Conservation (phyloP, 2,888 invertebrate species). For the Melitaea athalia region DNA sequence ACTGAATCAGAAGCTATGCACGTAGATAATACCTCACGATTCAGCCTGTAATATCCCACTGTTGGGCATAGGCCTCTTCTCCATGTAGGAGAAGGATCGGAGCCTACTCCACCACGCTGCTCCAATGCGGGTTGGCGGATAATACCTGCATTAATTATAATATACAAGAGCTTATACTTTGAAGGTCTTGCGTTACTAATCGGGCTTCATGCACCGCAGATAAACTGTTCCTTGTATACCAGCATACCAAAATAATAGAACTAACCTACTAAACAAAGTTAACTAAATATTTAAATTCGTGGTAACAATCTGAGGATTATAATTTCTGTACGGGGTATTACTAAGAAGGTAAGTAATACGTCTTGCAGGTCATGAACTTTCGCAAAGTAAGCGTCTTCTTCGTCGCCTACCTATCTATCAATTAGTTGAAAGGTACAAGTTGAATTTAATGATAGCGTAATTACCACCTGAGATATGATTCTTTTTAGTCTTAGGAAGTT, state of each 20-base stretch:
- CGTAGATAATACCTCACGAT: no score
- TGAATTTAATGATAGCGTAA: neutral
- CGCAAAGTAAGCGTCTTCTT: neutral
- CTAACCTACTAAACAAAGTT: neutral
- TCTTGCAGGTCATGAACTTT: neutral
- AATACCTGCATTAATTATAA: no score
- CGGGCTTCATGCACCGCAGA: neutral
- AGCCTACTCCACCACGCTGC: no score
- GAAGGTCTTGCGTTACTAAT: neutral
- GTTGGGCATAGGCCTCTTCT: no score
- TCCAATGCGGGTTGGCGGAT: no score
- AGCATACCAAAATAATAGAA: neutral
- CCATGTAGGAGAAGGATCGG: no score
- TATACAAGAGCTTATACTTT: no score
- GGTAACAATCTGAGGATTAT: neutral
- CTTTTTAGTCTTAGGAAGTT: neutral
- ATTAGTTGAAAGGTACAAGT: neutral
- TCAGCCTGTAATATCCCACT: no score
- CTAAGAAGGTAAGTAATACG: neutral
- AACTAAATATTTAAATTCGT: slow-evolving; percentile 4
- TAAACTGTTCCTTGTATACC: neutral
- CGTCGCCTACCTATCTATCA: neutral
- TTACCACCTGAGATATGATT: neutral
- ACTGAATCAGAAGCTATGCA: no score
- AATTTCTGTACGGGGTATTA: neutral